Conservation (phyloP, 2,113 vertebrate genomes). For the Lepus europaeus region DNA sequence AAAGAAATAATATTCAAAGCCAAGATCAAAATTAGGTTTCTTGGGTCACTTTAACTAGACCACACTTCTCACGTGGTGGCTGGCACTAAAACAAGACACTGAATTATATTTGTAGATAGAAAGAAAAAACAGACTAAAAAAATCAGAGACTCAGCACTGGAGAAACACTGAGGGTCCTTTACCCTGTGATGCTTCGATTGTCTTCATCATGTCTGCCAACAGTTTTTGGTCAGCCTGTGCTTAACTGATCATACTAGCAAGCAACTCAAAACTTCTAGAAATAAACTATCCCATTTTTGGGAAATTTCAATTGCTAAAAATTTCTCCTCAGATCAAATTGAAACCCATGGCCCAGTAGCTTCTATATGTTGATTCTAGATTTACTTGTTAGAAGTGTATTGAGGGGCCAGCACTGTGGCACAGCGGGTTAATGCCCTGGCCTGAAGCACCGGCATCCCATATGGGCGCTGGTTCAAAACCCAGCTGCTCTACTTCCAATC, state of each 20-base stretch:
- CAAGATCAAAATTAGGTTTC: conserved; percentile 19
- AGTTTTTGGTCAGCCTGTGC: neutral
- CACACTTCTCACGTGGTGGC: neutral
- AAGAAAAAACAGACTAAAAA: conserved; percentile 1
- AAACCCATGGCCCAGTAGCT: conserved; percentile 50
- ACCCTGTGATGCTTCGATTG: neutral
- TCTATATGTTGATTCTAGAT: conserved; percentile 12
- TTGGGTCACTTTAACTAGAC: neutral
- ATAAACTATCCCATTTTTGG: conserved; percentile 8
- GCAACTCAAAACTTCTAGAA: neutral
- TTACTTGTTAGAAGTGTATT: neutral
- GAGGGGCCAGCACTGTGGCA: neutral
- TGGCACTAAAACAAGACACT: neutral
- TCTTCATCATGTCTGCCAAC: neutral
- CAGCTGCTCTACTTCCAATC: no score
- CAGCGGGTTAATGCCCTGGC: no score
- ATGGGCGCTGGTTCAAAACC: no score
- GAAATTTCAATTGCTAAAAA: conserved; percentile 46
- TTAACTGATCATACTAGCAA: neutral
- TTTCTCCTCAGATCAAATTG: conserved; percentile 34
- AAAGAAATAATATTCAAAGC: conserved; percentile 13
- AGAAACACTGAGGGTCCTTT: neutral
- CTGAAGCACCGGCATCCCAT: no score
- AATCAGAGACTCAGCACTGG: neutral
- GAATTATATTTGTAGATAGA: neutral